Conservation (phyloP, 2,113 vertebrate species). For the Saguinus midas region DNA sequence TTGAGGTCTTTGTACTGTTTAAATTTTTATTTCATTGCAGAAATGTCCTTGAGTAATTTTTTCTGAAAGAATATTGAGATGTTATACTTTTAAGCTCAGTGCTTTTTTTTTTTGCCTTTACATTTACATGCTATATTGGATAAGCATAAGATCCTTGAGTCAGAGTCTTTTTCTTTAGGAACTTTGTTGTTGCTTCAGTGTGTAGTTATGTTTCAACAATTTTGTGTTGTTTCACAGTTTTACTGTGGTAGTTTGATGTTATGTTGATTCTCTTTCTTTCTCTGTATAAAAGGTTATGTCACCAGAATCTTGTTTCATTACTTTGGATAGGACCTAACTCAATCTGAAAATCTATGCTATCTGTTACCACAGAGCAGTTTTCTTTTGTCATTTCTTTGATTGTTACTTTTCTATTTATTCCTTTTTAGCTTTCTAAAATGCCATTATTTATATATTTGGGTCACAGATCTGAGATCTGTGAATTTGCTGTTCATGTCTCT, state of each 20-base stretch:
- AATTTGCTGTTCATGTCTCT: background rate
- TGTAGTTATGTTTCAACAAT: no score
- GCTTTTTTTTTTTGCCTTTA: background rate
- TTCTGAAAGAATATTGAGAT: background rate
- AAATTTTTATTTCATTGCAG: constrained; percentile 16
- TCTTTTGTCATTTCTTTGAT: background rate
- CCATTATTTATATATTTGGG: background rate
- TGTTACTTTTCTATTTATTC: background rate
- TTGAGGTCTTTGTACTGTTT: constrained; percentile 12
- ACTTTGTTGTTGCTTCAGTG: background rate
- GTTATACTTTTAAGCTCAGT: background rate
- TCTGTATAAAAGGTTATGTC: background rate
- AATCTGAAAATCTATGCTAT: background rate
- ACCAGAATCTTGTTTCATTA: background rate
- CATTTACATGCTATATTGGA: background rate
- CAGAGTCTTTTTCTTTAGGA: background rate
- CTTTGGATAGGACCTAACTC: background rate
- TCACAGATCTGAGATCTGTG: background rate
- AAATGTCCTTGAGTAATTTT: constrained; percentile 16
- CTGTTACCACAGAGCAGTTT: background rate
- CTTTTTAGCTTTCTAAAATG: background rate
- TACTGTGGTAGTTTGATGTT: background rate
- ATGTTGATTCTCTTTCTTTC: background rate
- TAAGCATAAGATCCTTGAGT: background rate
- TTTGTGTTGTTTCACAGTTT: background rate